phyloP scores from a whole-genome alignment of 2,888 invertebrate genomes.

The Agrotis puta region DNA sequence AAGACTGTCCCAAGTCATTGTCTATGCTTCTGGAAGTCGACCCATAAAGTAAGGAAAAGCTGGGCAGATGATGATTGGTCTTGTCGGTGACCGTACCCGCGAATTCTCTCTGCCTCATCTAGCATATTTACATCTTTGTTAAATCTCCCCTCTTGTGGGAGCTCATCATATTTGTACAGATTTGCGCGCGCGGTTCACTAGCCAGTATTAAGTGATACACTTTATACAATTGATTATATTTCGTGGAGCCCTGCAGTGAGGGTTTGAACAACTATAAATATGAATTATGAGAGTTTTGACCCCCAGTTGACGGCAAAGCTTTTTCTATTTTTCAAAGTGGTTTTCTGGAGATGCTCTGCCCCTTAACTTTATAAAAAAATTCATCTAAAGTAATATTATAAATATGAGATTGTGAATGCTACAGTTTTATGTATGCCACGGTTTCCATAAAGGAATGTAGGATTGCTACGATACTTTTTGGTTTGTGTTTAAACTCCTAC shows the following conservation, averaged over 20 bases:
- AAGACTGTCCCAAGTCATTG: no score
- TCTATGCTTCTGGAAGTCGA: no score
- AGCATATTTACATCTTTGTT: neutral
- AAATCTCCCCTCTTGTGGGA: constrained; percentile 33
- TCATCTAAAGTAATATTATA: no score
- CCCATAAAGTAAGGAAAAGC: no score
- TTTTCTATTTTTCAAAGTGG: constrained; percentile 12
- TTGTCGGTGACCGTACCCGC: neutral
- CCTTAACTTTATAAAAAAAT: no score
- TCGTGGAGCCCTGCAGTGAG: constrained; percentile 8
- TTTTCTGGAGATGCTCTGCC: neutral
- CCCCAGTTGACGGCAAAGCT: neutral
- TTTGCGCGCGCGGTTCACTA: constrained; percentile 39
- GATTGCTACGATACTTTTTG: no score
- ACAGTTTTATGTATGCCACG: no score
- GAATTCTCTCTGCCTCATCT: constrained; percentile 8
- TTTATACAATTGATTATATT: constrained; percentile 47
- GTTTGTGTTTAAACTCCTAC: no score
- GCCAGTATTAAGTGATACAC: constrained; percentile 45
- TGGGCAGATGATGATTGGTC: neutral
- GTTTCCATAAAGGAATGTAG: no score
- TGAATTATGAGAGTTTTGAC: constrained; percentile 31
- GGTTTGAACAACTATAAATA: constrained; percentile 28
- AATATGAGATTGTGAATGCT: no score
- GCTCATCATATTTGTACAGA: constrained; percentile 50